A percentile compares a stretch with the other conserved stretches of the same genome.
phyloP scores from a whole-genome alignment of 2,888 invertebrate genomes.

The Papilio protenor region DNA sequence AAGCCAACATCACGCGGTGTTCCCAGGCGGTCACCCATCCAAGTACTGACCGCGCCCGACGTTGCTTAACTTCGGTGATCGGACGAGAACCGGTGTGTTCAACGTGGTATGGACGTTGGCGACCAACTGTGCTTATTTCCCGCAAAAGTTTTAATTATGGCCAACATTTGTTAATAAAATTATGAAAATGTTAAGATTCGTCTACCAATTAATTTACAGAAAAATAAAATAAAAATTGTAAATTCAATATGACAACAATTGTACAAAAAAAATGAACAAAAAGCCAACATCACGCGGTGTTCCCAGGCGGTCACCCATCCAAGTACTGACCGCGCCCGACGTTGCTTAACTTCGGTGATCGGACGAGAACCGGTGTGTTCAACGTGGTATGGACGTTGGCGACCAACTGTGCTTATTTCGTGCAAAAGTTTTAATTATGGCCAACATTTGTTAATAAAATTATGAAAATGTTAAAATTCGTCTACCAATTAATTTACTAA shows the following conservation, averaged over 20 bases:
- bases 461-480: no score
- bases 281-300: slow-evolving; percentile 58
- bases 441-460: no score
- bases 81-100: slow-evolving; percentile 66
- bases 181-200: no score
- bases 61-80: slow-evolving; percentile 69
- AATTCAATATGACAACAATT: no score
- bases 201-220: no score
- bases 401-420: slow-evolving; percentile 24
- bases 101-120: slow-evolving; percentile 63
- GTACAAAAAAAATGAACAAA: no score
- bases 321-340: slow-evolving; percentile 64
- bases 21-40: slow-evolving; percentile 59
- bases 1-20: slow-evolving; percentile 58
- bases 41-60: slow-evolving; percentile 64
- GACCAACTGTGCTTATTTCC: slow-evolving; percentile 24
- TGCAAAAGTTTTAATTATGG: no score
- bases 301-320: slow-evolving; percentile 59
- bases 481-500: no score
- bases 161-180: no score
- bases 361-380: slow-evolving; percentile 66
- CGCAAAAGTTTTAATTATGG: no score
- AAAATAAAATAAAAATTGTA: no score
- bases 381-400: slow-evolving; percentile 63
- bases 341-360: slow-evolving; percentile 69